Evolutionary conservation across 92 coral and sea anemone species (phyloP), one percentile per base, ranked within the genome.

Genomic region (Actinostola sp.): DNA sequence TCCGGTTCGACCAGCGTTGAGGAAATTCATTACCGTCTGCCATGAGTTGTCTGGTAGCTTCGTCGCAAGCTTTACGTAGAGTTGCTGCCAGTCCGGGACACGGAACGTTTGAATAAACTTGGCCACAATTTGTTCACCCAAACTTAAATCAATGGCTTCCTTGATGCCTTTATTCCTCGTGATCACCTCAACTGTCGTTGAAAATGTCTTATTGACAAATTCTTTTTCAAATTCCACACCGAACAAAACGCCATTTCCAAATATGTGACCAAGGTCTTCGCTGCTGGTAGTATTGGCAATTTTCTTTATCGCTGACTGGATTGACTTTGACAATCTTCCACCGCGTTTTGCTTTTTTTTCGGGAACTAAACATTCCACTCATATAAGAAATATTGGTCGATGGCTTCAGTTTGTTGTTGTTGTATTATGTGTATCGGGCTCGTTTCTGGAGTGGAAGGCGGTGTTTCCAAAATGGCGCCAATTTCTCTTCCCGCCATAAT

Each of bases 71-170:
- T 72, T 72, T 15, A 72, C 67, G 26, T 25, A 72, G 2, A 72
- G 68, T 15, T 72, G 78, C 16, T 36, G 39, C 78, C 78, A 72
- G 24, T 72, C 78, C 1, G 78, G 78, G 6, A 56, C 59, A 57
- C 59, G 26, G 29, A 27, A 38, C 23, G 17, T 36, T 30, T 51
- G 36, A 16, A 53, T 9, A 35, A 31, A 54, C 36, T 0, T 57
- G 38, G 60, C 34, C 53, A 56, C 27, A 17, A 44, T 29, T 13
- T 58, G 77, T 15, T 46, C 4, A 16, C 59, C 62, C 34, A 78
- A 45, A 0, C 61, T 77, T 14, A 78, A 55, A 29, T 68, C 70
- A 20, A 59, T 17, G 13, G 70, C 77, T 34, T 23, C n/a, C 20
- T 26, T 14, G 5, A 72, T 21, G 8, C 78, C 78, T 31, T 72